Evolutionary conservation across 2,797 vertebrate genomes (phyloP).

Genomic region (Poeciliopsis infans): DNA sequence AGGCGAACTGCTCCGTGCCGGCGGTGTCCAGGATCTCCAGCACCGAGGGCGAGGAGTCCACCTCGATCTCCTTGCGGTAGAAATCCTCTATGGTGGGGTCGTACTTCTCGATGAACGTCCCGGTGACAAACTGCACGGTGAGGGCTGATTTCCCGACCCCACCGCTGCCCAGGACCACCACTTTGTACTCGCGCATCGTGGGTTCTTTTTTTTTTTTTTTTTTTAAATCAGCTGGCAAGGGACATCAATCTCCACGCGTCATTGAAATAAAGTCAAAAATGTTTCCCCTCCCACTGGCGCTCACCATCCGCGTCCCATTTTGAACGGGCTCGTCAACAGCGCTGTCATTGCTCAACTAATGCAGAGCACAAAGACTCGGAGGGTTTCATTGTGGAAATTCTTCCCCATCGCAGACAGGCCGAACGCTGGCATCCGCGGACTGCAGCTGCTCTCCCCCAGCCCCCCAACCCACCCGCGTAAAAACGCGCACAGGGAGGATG

Average conservation of each 20-base stretch:
- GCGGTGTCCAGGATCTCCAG: conserved; percentile 97
- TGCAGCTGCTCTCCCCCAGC: conserved; percentile 34
- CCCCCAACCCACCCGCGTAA: background rate
- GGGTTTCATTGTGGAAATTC: conserved; percentile 78
- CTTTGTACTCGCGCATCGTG: conserved; percentile 96
- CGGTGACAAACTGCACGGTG: conserved; percentile 97
- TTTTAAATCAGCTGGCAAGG: conserved; percentile 44
- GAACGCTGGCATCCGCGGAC: conserved; percentile 61
- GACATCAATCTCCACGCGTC: conserved; percentile 68
- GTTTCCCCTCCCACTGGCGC: conserved; percentile 24
- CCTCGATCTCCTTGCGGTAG: conserved; percentile 98
- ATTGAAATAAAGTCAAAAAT: conserved; percentile 65
- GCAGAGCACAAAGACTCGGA: conserved; percentile 83
- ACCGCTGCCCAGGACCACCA: conserved; percentile 97
- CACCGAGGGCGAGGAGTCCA: conserved; percentile 95
- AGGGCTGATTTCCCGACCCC: conserved; percentile 97
- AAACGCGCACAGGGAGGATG: conserved; percentile 32
- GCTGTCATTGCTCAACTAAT: conserved; percentile 69
- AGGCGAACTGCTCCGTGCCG: conserved; percentile 96
- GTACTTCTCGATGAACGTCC: conserved; percentile 97
- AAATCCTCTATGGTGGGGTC: conserved; percentile 98
- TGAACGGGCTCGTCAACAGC: conserved; percentile 56
- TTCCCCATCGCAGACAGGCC: conserved; percentile 65
- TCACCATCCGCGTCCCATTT: conserved; percentile 73
- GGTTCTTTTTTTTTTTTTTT: conserved; percentile 22